Evolutionary conservation across 2,113 vertebrate genomes (phyloP), one percentile per base, ranked within the genome.

Genomic region (Puma concolor): DNA sequence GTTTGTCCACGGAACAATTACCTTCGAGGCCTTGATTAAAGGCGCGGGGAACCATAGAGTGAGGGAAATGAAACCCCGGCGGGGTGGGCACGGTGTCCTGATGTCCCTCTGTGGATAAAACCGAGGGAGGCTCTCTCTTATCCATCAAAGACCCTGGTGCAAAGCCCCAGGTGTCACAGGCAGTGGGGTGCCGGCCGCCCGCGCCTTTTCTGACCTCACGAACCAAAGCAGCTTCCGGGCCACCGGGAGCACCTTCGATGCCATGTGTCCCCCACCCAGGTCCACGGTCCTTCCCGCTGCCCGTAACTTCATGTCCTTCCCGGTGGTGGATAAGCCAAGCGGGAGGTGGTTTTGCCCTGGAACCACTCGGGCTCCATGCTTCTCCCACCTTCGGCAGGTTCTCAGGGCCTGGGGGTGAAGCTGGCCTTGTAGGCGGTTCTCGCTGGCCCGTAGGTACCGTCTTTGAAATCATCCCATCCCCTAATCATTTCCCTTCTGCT

Each of bases 11-110:
- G 97, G 98, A 99, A 99, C 99, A 99, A 99, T 99, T 99, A 99
- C 99, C 99, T 99, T 99, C 98, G 98, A 99, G 91, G 99, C 99
- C 99, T 98, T 99, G 99, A 99, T 99, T 99, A 99, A 99, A 99
- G 99, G 99, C 98, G 97, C 98, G 98, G 98, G 98, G 98, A 98
- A 98, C 99, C 99, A 99, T 98, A 98, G 98, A 98, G 99, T 97
- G 98, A 98, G 99, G 98, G 98, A 99, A 99, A 98, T 99, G 99
- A 99, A 99, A 99, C 98, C 98, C 98, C 98, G 98, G 98, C 98
- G 97, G 98, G 98, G 99, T 98, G 99, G 99, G 99, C 98, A 98
- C 99, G 98, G 98, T 99, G 99, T 97, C 98, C 98, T 66, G 76
- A 97, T 90, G 96, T 96, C 97, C 95, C 79, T 98, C 98, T 97